phyloP scores from a whole-genome alignment of 2,797 vertebrate genomes.

The Dendrocincla fuliginosa region DNA sequence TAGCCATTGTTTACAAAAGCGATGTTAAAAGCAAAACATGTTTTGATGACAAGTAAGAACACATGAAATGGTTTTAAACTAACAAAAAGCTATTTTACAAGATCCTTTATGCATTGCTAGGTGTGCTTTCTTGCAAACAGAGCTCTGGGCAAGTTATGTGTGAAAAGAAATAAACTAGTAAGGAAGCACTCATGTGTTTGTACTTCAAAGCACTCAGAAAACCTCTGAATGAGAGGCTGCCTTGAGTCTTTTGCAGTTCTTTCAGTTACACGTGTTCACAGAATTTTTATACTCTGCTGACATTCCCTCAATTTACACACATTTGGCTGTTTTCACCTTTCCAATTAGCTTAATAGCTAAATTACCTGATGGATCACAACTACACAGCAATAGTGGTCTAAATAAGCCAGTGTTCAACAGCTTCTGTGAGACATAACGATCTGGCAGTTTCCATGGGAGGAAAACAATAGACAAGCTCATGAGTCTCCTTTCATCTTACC shows the following conservation, averaged over 20 bases:
- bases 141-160: background rate
- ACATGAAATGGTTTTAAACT: background rate
- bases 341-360: background rate
- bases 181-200: background rate
- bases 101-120: background rate
- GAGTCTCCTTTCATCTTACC: background rate
- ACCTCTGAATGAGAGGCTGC: background rate
- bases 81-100: background rate
- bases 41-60: constrained; percentile 4
- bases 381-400: background rate
- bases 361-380: background rate
- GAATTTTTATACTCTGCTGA: background rate
- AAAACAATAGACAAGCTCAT: background rate
- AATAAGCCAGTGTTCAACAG: background rate
- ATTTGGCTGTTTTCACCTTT: background rate
- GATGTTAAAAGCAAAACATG: constrained; percentile 19
- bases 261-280: background rate
- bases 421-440: background rate
- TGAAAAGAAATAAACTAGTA: background rate
- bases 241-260: background rate
- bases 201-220: background rate
- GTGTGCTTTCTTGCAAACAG: background rate
- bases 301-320: background rate
- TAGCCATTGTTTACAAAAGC: background rate
- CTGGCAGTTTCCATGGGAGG: background rate